Evolutionary conservation across 2,888 invertebrate genomes (phyloP), one percentile per base, ranked within the genome.

Genomic region (Trachelus troglodyta): DNA sequence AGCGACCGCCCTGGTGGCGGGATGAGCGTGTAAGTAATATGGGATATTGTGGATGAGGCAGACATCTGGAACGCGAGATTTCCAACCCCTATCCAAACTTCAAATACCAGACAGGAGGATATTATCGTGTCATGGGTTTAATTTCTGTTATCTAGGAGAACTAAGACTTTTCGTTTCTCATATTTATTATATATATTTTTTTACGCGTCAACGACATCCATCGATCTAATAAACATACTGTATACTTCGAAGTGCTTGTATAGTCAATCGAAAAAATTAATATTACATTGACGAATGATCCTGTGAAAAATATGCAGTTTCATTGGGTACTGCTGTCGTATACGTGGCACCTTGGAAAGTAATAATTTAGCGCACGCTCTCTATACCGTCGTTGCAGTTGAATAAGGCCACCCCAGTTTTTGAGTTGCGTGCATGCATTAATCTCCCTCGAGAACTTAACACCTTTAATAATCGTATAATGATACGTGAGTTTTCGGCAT

Each of bases 401-500:
- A 56, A 56, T 56, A 9, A 56, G 56, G 56, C 56, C 56, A 56
- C 56, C 56, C 56, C 23, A 56, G 23, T 56, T 9, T 23, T 56
- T 56, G 56, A 23, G 23, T 23, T 56, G 40, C 56, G 31, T 31
- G 71, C 31, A 34, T 34, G 78, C 76, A 86, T 85, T 85, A 81
- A 85, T 86, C 85, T 85, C 81, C 77, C 76, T 30, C 30, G 30
- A 33, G 35, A 23, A 35, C 23, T 74, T 74, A 30, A 79, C 75
- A 79, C 71, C 82, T 75, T 81, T 83, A 82, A 86, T 85, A 81
- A 83, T 80, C 77, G 82, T 81, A 77, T 69, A 69, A 69, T 85
- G 86, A 85, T 82, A 74, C 76, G 86, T 82, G 80, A 83, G 75
- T 85, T 84, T 71, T 83, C 75, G 35, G 74, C 74, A n/a, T 74